Evolutionary conservation across 2,113 vertebrate species (phyloP).

Genomic region (Sapajus apella): DNA sequence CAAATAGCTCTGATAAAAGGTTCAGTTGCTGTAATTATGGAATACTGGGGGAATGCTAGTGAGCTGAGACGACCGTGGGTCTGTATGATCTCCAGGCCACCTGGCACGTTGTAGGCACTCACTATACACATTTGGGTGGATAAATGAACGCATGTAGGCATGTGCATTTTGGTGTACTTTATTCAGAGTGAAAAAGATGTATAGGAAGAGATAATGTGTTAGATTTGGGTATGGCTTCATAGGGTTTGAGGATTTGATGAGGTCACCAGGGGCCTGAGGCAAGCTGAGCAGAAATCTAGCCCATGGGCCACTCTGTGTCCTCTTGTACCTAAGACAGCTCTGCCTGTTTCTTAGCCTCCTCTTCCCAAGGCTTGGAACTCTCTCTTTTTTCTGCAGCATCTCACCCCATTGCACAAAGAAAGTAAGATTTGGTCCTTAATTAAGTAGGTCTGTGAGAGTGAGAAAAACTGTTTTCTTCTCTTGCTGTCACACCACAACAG

Average conservation of each 20-base stretch:
- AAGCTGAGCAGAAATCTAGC: not conserved
- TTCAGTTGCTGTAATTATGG: not conserved
- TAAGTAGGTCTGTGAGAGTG: not conserved
- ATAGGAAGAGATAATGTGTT: not conserved
- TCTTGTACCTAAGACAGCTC: too few relatives aligned
- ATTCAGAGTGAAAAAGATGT: not conserved
- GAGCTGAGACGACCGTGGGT: not conserved
- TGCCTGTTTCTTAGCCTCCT: not conserved
- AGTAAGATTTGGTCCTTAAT: not conserved
- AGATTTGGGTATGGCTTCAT: not conserved
- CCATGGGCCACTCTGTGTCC: fast-evolving
- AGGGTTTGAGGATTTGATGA: not conserved
- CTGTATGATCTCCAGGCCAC: too few relatives aligned
- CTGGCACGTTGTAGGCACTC: not conserved
- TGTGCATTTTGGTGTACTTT: not conserved
- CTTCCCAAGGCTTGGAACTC: not conserved
- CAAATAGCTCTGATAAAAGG: not conserved
- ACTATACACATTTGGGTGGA: not conserved
- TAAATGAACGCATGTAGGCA: too few relatives aligned
- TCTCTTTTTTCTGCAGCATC: not conserved
- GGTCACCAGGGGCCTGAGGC: not conserved
- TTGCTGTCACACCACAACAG: not conserved
- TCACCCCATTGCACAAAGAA: not conserved
- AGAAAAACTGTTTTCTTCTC: not conserved
- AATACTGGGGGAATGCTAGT: not conserved